Conservation (phyloP, 2,113 vertebrate genomes). For the Pseudonaja textilis region DNA sequence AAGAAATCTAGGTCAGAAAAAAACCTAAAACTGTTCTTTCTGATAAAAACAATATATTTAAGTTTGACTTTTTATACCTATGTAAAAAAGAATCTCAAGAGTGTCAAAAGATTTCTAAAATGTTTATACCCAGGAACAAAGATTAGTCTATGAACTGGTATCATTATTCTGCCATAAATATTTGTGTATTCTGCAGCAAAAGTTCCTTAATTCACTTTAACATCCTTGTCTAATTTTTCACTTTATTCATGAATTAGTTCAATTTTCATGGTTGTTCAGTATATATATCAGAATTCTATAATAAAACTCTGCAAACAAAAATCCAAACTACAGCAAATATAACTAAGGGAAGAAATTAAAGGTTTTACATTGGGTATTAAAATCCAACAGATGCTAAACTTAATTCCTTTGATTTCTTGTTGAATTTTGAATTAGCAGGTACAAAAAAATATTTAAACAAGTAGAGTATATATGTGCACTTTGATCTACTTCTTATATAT, state of each 20-base stretch:
- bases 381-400: constrained; percentile 4
- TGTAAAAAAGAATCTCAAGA: constrained; percentile 16
- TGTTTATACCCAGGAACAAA: not conserved
- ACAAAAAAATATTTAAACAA: not conserved
- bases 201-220: constrained; percentile 33
- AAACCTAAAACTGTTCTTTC: not conserved
- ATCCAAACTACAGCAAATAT: not conserved
- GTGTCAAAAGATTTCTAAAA: constrained; percentile 15
- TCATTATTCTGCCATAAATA: not conserved
- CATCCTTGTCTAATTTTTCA: not conserved
- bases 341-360: not conserved
- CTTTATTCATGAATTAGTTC: not conserved
- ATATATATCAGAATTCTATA: constrained; percentile 2
- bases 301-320: not conserved
- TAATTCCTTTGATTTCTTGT: not conserved
- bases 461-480: not conserved
- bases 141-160: not conserved
- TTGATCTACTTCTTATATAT: not conserved
- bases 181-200: constrained; percentile 9
- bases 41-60: not conserved
- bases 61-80: not conserved
- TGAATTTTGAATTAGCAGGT: not conserved
- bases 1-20: not conserved
- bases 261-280: constrained; percentile 6
- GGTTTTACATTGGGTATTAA: constrained; percentile 1